A percentile compares a stretch with the other conserved stretches of the same genome.
These are phyloP conservation scores for Drosophila monieri DNA, from an alignment of 2,888 invertebrate genomes.

Conservation along the genomic window DNA sequence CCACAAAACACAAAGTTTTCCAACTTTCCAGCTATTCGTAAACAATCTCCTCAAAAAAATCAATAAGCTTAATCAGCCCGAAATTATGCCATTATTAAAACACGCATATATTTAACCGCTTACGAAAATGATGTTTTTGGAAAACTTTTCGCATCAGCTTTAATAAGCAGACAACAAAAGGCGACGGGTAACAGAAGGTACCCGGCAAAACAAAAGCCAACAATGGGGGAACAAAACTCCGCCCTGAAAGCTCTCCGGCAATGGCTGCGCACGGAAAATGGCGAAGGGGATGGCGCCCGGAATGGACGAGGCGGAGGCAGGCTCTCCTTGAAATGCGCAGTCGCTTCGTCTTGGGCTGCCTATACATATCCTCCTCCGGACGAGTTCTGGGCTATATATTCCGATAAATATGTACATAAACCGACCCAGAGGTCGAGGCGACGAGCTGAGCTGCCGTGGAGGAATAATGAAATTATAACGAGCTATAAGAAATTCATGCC, in stretches of 20 bases:
- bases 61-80: slow-evolving; percentile 32
- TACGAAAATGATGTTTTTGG: slow-evolving; percentile 41
- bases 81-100: slow-evolving; percentile 42
- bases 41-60: slow-evolving; percentile 25
- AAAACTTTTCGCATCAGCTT: slow-evolving; percentile 69
- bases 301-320: slow-evolving; percentile 39
- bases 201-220: slow-evolving; percentile 37
- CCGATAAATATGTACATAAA: background rate
- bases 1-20: slow-evolving; percentile 12
- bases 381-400: slow-evolving; percentile 5
- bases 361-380: slow-evolving; percentile 18
- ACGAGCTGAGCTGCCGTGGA: slow-evolving; percentile 35
- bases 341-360: slow-evolving; percentile 64
- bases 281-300: slow-evolving; percentile 20
- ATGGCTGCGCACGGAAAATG: slow-evolving; percentile 74
- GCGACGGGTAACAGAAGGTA: slow-evolving; percentile 35
- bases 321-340: slow-evolving; percentile 81
- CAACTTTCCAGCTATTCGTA: too few species aligned
- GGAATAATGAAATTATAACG: slow-evolving; percentile 78
- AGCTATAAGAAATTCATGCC: slow-evolving; percentile 76
- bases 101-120: slow-evolving; percentile 24
- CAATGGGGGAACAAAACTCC: slow-evolving; percentile 68
- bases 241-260: slow-evolving; percentile 69
- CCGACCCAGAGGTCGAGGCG: slow-evolving; percentile 23
- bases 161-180: slow-evolving; percentile 50